Base-by-base conservation (phyloP, 2,113 vertebrate species). In the Poeciliopsis prolifica region DNA sequence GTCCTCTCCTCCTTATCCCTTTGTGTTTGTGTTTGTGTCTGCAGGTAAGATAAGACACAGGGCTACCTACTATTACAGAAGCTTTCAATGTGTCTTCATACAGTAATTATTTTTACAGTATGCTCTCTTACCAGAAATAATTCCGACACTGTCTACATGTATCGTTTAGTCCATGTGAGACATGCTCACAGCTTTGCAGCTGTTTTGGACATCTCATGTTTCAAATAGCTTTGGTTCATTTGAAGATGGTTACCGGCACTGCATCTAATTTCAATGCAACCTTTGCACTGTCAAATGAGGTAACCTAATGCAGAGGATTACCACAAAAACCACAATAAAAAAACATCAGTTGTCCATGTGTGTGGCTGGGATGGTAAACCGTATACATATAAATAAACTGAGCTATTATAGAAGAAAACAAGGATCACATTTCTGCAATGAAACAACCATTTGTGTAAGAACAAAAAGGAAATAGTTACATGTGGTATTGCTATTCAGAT, bases 191-290 rank as follows among this genome's bases (percentile, higher is more conserved):
- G 31, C n/a, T 65, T 14, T 70, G 68, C 24, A 51, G 29, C 14
- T 65, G 2, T 58, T 5, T n/a, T 37, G 1, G 11, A 26, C 15
- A 22, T 63, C 37, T 29, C 19, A 48, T 65, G 26, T 30, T 54
- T 68, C 17, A 51, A 54, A 68, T 9, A 71, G 54, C 5, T 5
- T 10, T 60, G 5, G 17, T 1, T 33, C 30, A 12, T 13, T 31
- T 66, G 61, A 72, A 78, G 26, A 31, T 44, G 35, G 33, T 78
- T 22, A 67, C 22, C 26, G 67, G 30, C 19, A 54, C 6, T 29
- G 30, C 61, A 9, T 67, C 29, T 70, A 3, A 44, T 44, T 69
- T 69, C 13, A 73, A 30, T 4, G 15, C 28, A 54, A 74, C 13
- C 22, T n/a, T 9, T 28, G 63, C 28, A 22, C 9, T 51, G 22